These are phyloP conservation scores for Urocynchramus pylzowi DNA, from an alignment of 2,113 vertebrate species.

Conservation along the genomic window DNA sequence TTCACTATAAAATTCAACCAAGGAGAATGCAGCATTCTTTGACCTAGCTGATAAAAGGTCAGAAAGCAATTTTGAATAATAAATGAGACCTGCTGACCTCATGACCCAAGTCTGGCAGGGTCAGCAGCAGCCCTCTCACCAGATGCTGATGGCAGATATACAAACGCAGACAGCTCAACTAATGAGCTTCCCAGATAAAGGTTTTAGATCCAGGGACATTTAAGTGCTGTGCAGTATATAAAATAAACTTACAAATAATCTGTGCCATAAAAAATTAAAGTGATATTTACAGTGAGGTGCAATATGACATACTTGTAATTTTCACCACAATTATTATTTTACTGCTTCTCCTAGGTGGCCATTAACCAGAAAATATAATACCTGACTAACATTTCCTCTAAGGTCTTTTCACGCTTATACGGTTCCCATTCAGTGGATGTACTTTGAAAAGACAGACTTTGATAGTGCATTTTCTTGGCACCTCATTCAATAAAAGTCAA, in stretches of 20 bases:
- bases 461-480: background rate
- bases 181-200: conserved; percentile 69
- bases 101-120: conserved; percentile 77
- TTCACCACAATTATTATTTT: background rate
- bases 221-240: conserved; percentile 9
- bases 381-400: background rate
- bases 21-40: conserved; percentile 69
- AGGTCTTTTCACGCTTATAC: background rate
- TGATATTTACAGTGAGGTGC: conserved; percentile 23
- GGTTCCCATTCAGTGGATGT: background rate
- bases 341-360: background rate
- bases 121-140: conserved; percentile 73
- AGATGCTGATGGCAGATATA: conserved; percentile 78
- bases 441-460: background rate
- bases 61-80: conserved; percentile 85
- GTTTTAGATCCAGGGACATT: conserved; percentile 38
- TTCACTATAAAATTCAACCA: conserved; percentile 70
- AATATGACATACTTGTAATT: background rate
- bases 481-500: background rate
- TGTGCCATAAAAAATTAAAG: conserved; percentile 21
- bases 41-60: conserved; percentile 77
- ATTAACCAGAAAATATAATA: conserved; percentile 12
- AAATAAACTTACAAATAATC: conserved; percentile 38
- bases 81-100: conserved; percentile 83
- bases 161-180: conserved; percentile 64